Evolutionary conservation across 2,797 vertebrate species (phyloP), one percentile per base, ranked within the genome.

Genomic region (Sebastes itinus): DNA sequence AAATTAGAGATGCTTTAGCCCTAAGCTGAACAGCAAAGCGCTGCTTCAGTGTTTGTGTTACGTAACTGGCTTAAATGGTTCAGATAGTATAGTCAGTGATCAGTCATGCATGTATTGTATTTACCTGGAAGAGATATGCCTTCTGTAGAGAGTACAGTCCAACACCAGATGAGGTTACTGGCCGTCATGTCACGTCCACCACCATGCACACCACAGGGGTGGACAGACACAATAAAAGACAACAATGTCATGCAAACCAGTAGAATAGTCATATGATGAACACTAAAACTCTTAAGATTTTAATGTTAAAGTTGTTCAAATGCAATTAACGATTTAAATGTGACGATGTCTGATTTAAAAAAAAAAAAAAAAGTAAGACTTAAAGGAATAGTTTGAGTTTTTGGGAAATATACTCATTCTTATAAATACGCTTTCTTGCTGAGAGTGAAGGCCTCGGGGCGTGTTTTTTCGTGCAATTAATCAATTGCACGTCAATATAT

Each of bases 31-130:
- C 49, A 28, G 81, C 20, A 75, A 78, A 76, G 73, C 2, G 0
- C 32, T 20, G 56, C 73, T 70, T 66, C 32, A 78, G 22, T 72
- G n/a, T 7, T 38, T 12, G 23, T 60, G 52, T 87, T 90, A 63
- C 2, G 0, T 82, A 88, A 87, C 61, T 22, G 60, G 23, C 2
- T 1, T 32, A 66, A 80, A 66, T 73, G 59, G 25, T 70, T 80
- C 35, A 38, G n/a, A 70, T 75, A 8, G 64, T 69, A 4, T 35
- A 78, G 30, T 69, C 32, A 7, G 32, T 71, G 49, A 42, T 59
- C 65, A 67, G 64, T 76, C 52, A 54, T 80, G 78, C 65, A 4
- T 69, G 52, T 54, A 2, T 65, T 71, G 49, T 56, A 52, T 72
- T 71, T 32, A 62, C 59, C 30, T 64, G 12, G 6, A 71, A 23